phyloP scores from a whole-genome alignment of 2,797 vertebrate genomes.

The Cercopithecus mitis region DNA sequence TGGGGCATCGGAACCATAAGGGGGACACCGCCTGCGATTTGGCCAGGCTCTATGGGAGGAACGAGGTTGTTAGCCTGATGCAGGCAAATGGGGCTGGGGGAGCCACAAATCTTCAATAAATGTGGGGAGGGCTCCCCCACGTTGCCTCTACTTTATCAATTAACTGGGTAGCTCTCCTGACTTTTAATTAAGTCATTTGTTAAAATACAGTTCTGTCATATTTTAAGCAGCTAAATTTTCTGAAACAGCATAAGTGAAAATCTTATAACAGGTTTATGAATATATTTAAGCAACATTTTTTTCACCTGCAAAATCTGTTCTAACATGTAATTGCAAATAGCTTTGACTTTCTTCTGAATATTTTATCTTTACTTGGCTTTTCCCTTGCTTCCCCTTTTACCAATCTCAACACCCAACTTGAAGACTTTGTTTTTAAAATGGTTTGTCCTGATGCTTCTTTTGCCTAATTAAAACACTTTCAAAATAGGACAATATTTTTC shows the following conservation, averaged over 20 bases:
- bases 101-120: constrained; percentile 60
- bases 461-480: constrained; percentile 71
- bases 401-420: constrained; percentile 56
- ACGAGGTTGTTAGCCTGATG: constrained; percentile 84
- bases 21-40: constrained; percentile 88
- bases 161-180: constrained; percentile 45
- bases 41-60: constrained; percentile 83
- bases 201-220: constrained; percentile 68
- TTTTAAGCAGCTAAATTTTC: constrained; percentile 68
- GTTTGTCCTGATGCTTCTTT: constrained; percentile 71
- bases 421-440: constrained; percentile 65
- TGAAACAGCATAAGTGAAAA: constrained; percentile 74
- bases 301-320: constrained; percentile 58
- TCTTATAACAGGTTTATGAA: constrained; percentile 57
- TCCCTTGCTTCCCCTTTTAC: constrained; percentile 61
- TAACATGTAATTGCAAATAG: constrained; percentile 69
- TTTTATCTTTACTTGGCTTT: constrained; percentile 70
- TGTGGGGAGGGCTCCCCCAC: constrained; percentile 50
- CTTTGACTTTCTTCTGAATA: constrained; percentile 68
- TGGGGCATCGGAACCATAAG: constrained; percentile 84
- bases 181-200: constrained; percentile 58
- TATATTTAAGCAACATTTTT: constrained; percentile 70
- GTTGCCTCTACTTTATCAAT: constrained; percentile 46
- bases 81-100: constrained; percentile 68
- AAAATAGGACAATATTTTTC: constrained; percentile 70